These are phyloP conservation scores for Sebastes taczanowskii DNA, from an alignment of 2,797 vertebrate genomes.

Conservation along the genomic window DNA sequence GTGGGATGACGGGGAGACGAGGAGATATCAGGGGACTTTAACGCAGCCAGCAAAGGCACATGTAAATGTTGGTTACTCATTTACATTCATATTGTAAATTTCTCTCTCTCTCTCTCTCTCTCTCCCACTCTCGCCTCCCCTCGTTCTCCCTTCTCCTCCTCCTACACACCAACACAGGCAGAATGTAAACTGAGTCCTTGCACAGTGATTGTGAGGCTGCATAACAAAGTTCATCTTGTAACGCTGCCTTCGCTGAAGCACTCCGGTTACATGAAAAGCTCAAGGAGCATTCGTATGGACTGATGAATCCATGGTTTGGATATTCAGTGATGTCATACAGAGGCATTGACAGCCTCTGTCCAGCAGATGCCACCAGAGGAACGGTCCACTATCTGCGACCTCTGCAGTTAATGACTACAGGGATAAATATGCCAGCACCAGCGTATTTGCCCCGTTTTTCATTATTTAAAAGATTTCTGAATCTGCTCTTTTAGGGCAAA, in stretches of 20 bases:
- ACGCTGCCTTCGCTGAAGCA: neutral
- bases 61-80: slow-evolving; percentile 25
- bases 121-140: neutral
- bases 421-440: neutral
- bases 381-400: neutral
- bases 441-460: too few species aligned
- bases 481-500: too few species aligned
- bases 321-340: neutral
- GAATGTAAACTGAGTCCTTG: neutral
- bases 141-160: neutral
- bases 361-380: slow-evolving; percentile 49
- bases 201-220: neutral
- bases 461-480: too few species aligned
- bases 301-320: too few species aligned
- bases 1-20: slow-evolving; percentile 17
- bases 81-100: slow-evolving; percentile 38
- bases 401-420: too few species aligned
- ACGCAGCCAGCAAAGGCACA: slow-evolving; percentile 19
- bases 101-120: neutral
- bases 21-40: slow-evolving; percentile 21
- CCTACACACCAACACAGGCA: neutral
- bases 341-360: neutral
- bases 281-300: neutral
- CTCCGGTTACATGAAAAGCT: neutral
- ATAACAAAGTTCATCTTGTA: neutral